phyloP scores from a whole-genome alignment of 37 sponge, comb jelly and placozoan species.

The Geodia barretti region DNA sequence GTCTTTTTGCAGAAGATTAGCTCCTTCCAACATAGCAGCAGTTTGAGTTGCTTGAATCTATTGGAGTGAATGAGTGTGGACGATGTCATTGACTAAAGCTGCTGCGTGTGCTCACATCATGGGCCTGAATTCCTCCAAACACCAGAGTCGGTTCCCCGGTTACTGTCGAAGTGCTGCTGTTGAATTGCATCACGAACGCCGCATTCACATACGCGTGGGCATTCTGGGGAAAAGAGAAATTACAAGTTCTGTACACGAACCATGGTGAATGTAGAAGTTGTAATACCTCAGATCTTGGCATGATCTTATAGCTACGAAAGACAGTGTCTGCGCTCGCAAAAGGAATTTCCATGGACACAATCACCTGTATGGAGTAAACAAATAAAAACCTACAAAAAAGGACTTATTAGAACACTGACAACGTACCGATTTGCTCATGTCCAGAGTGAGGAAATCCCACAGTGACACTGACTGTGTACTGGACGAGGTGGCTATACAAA shows the following conservation, averaged over 20 bases:
- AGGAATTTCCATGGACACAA: slow-evolving; percentile 66
- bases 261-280: neutral
- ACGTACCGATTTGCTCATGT: slow-evolving; percentile 64
- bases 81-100: neutral
- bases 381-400: neutral
- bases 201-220: slow-evolving; percentile 85
- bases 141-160: slow-evolving; percentile 44
- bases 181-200: slow-evolving; percentile 55
- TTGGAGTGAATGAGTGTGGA: too few species aligned
- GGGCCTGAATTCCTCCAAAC: slow-evolving; percentile 68
- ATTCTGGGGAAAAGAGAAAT: slow-evolving; percentile 44
- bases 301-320: slow-evolving; percentile 70
- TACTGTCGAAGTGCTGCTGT: slow-evolving; percentile 29
- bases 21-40: slow-evolving; percentile 37
- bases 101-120: slow-evolving; percentile 50
- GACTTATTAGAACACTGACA: neutral
- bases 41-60: slow-evolving; percentile 60
- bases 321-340: slow-evolving; percentile 10
- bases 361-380: slow-evolving; percentile 44
- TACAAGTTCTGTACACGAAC: neutral
- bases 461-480: slow-evolving; percentile 16
- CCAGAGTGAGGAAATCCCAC: slow-evolving; percentile 52
- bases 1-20: slow-evolving; percentile 33
- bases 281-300: slow-evolving; percentile 70
- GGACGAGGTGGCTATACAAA: too few species aligned